phyloP scores from a whole-genome alignment of 2,113 vertebrate species.

The Eonycteris spelaea region DNA sequence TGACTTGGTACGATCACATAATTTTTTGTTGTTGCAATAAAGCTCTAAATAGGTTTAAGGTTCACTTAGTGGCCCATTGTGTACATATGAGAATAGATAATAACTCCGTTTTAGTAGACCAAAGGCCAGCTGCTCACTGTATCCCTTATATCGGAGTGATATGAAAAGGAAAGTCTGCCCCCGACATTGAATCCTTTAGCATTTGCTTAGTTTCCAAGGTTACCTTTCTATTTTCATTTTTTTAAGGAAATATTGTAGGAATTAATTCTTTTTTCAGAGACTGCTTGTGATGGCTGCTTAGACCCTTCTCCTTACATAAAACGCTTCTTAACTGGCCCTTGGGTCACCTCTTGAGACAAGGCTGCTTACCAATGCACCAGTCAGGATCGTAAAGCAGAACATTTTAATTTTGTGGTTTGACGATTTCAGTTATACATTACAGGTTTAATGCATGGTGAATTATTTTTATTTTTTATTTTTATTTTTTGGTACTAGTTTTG shows the following conservation, averaged over 20 bases:
- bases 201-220: neutral
- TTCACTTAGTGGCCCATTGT: neutral
- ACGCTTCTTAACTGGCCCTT: neutral
- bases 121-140: neutral
- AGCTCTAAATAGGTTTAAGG: neutral
- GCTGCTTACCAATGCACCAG: neutral
- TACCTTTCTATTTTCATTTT: neutral
- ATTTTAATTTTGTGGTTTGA: constrained; percentile 33
- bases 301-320: neutral
- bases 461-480: constrained; percentile 53
- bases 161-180: neutral
- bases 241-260: constrained; percentile 22
- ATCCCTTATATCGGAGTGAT: neutral
- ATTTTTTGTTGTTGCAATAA: neutral
- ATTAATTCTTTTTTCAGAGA: neutral
- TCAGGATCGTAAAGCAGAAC: neutral
- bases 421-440: constrained; percentile 44
- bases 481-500: constrained; percentile 88
- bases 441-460: constrained; percentile 56
- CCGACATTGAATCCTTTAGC: neutral
- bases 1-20: neutral
- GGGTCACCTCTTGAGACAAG: neutral
- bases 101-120: neutral
- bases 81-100: neutral
- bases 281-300: neutral